A percentile compares a stretch with the other conserved stretches of the same genome.
These are phyloP conservation scores for Sceloporus tristichus DNA, from an alignment of 2,113 vertebrate species.

Conservation along the genomic window DNA sequence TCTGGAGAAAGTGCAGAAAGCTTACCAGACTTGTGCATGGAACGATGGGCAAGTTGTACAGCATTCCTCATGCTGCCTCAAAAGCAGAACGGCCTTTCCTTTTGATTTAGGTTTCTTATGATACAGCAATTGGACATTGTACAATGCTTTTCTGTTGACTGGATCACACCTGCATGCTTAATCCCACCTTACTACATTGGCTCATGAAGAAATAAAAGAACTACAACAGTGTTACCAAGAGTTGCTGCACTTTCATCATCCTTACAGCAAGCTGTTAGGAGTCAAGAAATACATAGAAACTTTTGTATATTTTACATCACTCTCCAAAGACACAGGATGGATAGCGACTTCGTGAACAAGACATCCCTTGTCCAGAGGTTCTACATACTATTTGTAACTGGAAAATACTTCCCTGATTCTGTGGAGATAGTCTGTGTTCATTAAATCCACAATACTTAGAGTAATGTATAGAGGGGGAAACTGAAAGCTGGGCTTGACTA, in stretches of 20 bases:
- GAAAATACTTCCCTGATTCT: too few relatives aligned
- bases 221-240: not conserved
- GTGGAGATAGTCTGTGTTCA: too few relatives aligned
- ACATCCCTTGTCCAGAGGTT: too few relatives aligned
- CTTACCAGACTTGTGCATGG: not conserved
- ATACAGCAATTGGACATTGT: not conserved
- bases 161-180: not conserved
- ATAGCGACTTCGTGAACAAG: too few relatives aligned
- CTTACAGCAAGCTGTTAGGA: not conserved
- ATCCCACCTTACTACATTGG: not conserved
- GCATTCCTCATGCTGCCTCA: not conserved
- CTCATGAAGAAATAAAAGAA: conserved; percentile 4
- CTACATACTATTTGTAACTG: too few relatives aligned
- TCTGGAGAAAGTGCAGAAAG: too few relatives aligned
- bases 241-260: not conserved
- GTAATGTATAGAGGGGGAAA: too few relatives aligned
- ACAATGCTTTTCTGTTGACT: not conserved
- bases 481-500: too few relatives aligned
- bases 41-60: not conserved
- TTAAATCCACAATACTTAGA: too few relatives aligned
- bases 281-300: too few relatives aligned
- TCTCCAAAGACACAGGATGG: too few relatives aligned
- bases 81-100: not conserved
- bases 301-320: too few relatives aligned
- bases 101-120: not conserved